These are phyloP conservation scores for Nycteola revayana DNA, from an alignment of 2,888 invertebrate species.

Conservation along the genomic window DNA sequence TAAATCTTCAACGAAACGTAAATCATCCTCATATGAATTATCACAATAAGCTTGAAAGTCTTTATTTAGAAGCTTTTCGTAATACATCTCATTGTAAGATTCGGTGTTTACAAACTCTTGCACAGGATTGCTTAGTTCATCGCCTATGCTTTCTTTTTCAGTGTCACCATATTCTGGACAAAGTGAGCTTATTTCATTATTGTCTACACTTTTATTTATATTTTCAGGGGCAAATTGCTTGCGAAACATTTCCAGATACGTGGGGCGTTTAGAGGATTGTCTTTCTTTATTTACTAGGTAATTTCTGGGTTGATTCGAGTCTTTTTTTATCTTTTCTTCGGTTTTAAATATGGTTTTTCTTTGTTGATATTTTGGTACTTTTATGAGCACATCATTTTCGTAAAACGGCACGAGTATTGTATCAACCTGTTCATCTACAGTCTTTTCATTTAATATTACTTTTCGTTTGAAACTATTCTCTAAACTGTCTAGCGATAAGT, in stretches of 20 bases:
- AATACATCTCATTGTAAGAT: constrained; percentile 70
- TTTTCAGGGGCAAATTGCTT: constrained; percentile 52
- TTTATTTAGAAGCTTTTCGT: constrained; percentile 58
- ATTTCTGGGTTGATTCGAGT: constrained; percentile 21
- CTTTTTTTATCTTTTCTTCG: constrained; percentile 33
- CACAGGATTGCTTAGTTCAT: constrained; percentile 38
- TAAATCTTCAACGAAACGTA: constrained; percentile 38
- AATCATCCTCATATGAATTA: constrained; percentile 50
- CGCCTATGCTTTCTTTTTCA: constrained; percentile 63
- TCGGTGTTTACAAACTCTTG: constrained; percentile 66
- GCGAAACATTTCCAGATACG: constrained; percentile 68
- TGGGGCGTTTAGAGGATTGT: constrained; percentile 39
- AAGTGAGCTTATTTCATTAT: constrained; percentile 60
- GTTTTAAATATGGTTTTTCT: constrained; percentile 27
- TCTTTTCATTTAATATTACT: constrained; percentile 28
- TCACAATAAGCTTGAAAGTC: constrained; percentile 49
- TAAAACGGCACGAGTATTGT: constrained; percentile 75
- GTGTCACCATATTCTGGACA: constrained; percentile 72
- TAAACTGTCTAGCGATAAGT: constrained; percentile 67
- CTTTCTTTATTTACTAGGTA: constrained; percentile 62
- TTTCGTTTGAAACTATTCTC: constrained; percentile 51
- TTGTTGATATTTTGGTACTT: constrained; percentile 57
- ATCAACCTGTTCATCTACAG: constrained; percentile 54
- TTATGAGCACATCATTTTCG: constrained; percentile 71
- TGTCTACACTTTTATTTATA: constrained; percentile 28